Evolutionary conservation across 2,888 invertebrate species (phyloP), one percentile per base, ranked within the genome.

Genomic region (Buathra laborator): DNA sequence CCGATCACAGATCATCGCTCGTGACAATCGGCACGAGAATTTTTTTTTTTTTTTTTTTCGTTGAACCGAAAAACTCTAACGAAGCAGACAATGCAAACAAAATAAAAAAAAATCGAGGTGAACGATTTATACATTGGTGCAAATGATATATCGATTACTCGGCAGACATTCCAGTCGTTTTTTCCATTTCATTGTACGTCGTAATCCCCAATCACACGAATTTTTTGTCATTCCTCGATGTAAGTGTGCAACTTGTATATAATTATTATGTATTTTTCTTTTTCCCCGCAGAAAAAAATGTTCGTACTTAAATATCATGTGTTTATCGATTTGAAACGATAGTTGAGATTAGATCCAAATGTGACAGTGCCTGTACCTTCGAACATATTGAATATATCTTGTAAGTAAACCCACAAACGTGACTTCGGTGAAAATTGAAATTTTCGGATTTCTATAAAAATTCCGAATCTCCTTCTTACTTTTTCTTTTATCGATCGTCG

Each of bases 321-420:
- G 74, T 78, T 74, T 67, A 19, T 43, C 14, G 43, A 19, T 44
- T 46, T 16, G 62, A 37, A 46, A 56, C 64, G 44, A 79, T 62
- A 48, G 64, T 82, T 70, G 48, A 62, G 71, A 80, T 44, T 71
- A 71, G 70, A 80, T 80, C 43, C 48, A 83, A 76, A 83, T 80
- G 83, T 71, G 68, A 75, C 83, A 80, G 83, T 83, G 83, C 83
- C 83, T 83, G 79, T 80, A 83, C 62, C 79, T 75, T 84, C 71
- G 75, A 84, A 46, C 75, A 80, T 66, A 80, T 64, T 56, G 24
- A 83, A 83, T 79, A 64, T 48, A 79, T 83, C 19, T 71, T 67
- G 16, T 62, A 70, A 51, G 62, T 43, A 75, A 80, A 46, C 29
- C 12, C n/a, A 70, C 46, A 48, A 14, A 16, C 10, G 7, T 19